Base-by-base conservation (phyloP, 1,140 invertebrate species). In the Chrysopa pallens region DNA sequence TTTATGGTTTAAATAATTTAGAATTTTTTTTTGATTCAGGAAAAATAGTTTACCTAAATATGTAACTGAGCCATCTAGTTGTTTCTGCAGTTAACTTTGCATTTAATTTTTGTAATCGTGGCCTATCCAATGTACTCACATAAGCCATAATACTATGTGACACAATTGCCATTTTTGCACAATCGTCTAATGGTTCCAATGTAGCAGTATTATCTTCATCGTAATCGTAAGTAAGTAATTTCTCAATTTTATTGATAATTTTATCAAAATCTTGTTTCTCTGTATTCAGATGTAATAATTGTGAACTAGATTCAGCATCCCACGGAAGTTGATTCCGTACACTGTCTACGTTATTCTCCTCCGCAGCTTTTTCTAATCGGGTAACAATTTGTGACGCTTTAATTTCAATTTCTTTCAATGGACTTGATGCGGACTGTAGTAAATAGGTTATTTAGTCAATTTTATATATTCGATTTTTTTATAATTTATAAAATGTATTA, bases 71-170 rank as follows among this genome's bases (percentile, higher is more conserved):
- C 82, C 81, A 86, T 50, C 80, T 66, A 6, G 78, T 78, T 0
- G 79, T 79, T 52, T 87, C 84, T 12, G 74, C 74, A 1, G 75
- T 73, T 33, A 87, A 70, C 49, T 80, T 74, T 38, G 72, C 72
- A 15, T 76, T 74, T 29, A 87, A 59, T 51, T 74, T 72, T 35
- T 79, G 74, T 29, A 83, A 68, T 57, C 84, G 74, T 40, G 63
- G 60, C 37, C 75, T 66, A 38, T 83, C 78, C 38, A 89, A 58
- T 31, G 74, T 73, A 6, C 76, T 73, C 45, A 81, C 73, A 52
- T 80, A 78, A 4, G 83, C 81, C 8, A 74, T 73, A 43, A 87
- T 60, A 50, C 80, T 78, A 53, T 87, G 81, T 6, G 80, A 73
- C 8, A 81, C 60, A 23, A 86, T 67, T 6, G 80, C 71, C 35